Percentiles rank a stretch among this genome's conserved stretches.
These are phyloP conservation scores for Brachynemurus nebulosus DNA, from an alignment of 2,888 invertebrate species.

Conservation along the genomic window DNA sequence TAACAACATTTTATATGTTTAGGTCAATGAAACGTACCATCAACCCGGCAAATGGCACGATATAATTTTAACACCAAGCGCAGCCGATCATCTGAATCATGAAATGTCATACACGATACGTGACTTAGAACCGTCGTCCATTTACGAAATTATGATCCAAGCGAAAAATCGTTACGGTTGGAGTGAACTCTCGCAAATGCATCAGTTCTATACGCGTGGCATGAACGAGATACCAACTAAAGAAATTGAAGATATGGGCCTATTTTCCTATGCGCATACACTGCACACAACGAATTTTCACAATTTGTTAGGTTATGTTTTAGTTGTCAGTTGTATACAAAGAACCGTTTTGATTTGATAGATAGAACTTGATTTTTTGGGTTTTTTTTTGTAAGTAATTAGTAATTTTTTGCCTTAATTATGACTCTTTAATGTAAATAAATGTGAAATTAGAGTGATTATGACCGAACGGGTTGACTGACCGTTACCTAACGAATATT, in stretches of 20 bases:
- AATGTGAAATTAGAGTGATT: too few species aligned
- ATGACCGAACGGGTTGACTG: too few species aligned
- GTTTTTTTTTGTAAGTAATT: too few species aligned
- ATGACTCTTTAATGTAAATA: too few species aligned
- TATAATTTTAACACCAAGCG: slow-evolving; percentile 30
- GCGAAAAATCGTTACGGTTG: slow-evolving; percentile 42
- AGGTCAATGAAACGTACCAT: slow-evolving; percentile 37
- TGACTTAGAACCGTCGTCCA: slow-evolving; percentile 36
- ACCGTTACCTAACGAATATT: too few species aligned
- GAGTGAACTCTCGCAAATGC: slow-evolving; percentile 38
- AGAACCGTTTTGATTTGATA: too few species aligned
- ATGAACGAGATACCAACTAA: slow-evolving; percentile 2
- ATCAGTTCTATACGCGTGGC: slow-evolving; percentile 35
- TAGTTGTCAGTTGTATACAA: too few species aligned
- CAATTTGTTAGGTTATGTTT: too few species aligned
- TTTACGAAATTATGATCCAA: slow-evolving; percentile 41
- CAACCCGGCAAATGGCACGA: slow-evolving; percentile 40
- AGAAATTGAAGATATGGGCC: slow-evolving; percentile 7
- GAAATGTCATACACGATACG: slow-evolving; percentile 34
- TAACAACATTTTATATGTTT: slow-evolving; percentile 16
- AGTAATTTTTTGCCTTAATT: too few species aligned
- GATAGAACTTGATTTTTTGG: too few species aligned
- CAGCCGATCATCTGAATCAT: slow-evolving; percentile 25
- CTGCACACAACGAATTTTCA: too few species aligned
- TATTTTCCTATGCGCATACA: too few species aligned